A percentile compares a stretch with the other conserved stretches of the same genome.
Evolutionary conservation across 2,888 invertebrate genomes (phyloP).

Genomic region (Ophion costatus): DNA sequence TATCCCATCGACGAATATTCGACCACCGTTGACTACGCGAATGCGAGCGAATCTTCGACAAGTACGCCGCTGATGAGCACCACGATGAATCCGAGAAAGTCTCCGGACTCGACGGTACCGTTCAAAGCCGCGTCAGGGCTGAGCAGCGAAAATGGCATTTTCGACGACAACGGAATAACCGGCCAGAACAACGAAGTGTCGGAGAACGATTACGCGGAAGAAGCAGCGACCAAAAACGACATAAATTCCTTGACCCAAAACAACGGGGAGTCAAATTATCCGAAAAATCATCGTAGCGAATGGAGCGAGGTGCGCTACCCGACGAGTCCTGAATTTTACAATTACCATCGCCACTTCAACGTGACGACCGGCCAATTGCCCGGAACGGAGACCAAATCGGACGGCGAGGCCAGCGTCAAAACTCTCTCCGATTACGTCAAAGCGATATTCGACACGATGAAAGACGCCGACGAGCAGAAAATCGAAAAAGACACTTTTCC

Average conservation of each 20-base stretch:
- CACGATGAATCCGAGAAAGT: constrained; percentile 74
- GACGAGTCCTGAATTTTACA: constrained; percentile 59
- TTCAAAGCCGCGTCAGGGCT: constrained; percentile 79
- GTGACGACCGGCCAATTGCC: constrained; percentile 62
- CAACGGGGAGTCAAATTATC: constrained; percentile 77
- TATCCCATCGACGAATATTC: constrained; percentile 54
- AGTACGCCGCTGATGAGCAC: constrained; percentile 63
- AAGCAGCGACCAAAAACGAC: constrained; percentile 67
- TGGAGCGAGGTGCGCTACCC: constrained; percentile 80
- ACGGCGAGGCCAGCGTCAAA: constrained; percentile 66
- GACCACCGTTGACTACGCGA: constrained; percentile 72
- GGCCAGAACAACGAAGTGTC: constrained; percentile 66
- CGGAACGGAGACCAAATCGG: constrained; percentile 63
- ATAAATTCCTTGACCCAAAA: constrained; percentile 74
- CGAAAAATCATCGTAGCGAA: constrained; percentile 79
- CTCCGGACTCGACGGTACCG: constrained; percentile 80
- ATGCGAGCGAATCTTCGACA: constrained; percentile 27
- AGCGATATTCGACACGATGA: constrained; percentile 81
- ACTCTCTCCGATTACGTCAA: constrained; percentile 79
- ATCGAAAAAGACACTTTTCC: constrained; percentile 54
- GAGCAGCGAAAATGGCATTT: constrained; percentile 72
- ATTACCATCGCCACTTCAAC: constrained; percentile 52
- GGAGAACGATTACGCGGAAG: constrained; percentile 35
- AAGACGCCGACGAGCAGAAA: constrained; percentile 74
- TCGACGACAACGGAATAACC: constrained; percentile 73